These are phyloP conservation scores for Sterna hirundo DNA, from an alignment of 2,113 vertebrate genomes.

Conservation along the genomic window DNA sequence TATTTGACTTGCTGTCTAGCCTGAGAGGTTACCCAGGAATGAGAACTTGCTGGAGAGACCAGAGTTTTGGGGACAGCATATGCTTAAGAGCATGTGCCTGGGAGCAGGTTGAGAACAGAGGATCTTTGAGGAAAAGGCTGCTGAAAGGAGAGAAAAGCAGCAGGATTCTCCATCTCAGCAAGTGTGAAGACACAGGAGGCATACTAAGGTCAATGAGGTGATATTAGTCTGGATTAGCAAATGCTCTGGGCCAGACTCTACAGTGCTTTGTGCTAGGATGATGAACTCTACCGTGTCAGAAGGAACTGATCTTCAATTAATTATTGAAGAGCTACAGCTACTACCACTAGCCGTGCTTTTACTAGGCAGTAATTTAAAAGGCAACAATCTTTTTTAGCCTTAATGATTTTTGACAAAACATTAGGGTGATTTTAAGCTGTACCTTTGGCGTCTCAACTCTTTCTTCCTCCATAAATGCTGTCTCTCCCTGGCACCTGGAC, in stretches of 20 bases:
- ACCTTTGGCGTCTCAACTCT: constrained; percentile 92
- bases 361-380: neutral
- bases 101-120: neutral
- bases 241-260: neutral
- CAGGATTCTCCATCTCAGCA: neutral
- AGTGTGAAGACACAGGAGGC: neutral
- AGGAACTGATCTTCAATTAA: neutral
- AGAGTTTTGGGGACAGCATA: neutral
- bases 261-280: neutral
- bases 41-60: neutral
- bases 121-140: neutral
- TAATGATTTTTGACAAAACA: neutral
- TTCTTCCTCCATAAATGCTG: constrained; percentile 91
- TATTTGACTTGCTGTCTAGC: neutral
- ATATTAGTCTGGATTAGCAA: neutral
- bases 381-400: neutral
- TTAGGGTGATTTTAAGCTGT: neutral
- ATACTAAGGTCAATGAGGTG: neutral
- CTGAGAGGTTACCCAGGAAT: neutral
- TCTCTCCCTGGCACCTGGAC: constrained; percentile 78
- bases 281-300: neutral
- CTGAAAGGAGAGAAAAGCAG: neutral
- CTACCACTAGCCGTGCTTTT: neutral
- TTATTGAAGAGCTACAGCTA: neutral
- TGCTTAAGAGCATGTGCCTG: neutral